phyloP scores from a whole-genome alignment of 2,113 vertebrate genomes.

The Sinocyclocheilus grahami region DNA sequence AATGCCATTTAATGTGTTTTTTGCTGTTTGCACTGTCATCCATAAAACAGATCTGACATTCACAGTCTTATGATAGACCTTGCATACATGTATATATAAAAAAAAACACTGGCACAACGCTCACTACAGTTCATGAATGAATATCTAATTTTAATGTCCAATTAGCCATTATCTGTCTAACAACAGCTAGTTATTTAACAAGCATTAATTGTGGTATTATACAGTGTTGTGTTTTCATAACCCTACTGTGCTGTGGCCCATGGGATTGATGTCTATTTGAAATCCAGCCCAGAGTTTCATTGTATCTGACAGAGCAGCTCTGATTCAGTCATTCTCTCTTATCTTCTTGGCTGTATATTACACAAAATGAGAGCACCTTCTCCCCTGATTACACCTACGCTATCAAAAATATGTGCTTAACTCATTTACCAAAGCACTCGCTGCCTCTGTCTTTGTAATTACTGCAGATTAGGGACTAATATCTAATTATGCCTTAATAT shows the following conservation, averaged over 20 bases:
- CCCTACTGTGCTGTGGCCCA: not conserved
- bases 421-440: slow-evolving; percentile 60
- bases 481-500: slow-evolving; percentile 78
- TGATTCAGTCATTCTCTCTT: slow-evolving; percentile 22
- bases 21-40: not conserved
- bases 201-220: not conserved
- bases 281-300: slow-evolving; percentile 12
- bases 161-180: slow-evolving; percentile 7
- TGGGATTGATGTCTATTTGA: not conserved
- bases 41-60: not conserved
- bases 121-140: slow-evolving; percentile 9
- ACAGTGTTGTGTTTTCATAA: not conserved
- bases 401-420: slow-evolving; percentile 66
- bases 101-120: too few relatives aligned
- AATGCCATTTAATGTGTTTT: too few relatives aligned
- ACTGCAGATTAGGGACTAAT: slow-evolving; percentile 74
- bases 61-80: not conserved
- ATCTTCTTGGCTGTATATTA: slow-evolving; percentile 50
- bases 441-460: slow-evolving; percentile 68
- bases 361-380: slow-evolving; percentile 53
- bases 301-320: not conserved
- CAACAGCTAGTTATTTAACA: not conserved
- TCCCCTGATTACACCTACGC: slow-evolving; percentile 57
- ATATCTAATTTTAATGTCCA: not conserved
- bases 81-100: not conserved